Conservation (phyloP, 2,888 invertebrate species). For the Oscheius onirici region DNA sequence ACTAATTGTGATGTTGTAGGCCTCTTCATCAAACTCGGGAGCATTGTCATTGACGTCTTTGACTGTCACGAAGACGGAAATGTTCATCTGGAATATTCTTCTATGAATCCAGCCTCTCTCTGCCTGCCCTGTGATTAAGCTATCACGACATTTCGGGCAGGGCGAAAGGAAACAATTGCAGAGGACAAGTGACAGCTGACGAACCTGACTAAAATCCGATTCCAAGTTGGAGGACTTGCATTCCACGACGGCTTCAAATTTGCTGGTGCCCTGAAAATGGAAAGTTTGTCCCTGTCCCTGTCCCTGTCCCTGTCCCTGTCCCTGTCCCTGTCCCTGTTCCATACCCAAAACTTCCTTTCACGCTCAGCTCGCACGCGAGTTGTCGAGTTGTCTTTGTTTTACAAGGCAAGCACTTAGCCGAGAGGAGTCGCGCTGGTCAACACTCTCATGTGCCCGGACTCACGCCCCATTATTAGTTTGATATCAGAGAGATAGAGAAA, state of each 20-base stretch:
- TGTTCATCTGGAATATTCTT: slow-evolving; percentile 69
- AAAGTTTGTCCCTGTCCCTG: background rate
- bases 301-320: no score
- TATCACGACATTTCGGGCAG: background rate
- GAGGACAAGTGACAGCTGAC: background rate
- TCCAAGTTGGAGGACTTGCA: slow-evolving; percentile 53
- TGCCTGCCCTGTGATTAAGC: background rate
- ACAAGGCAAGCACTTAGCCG: slow-evolving; percentile 54
- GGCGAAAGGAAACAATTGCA: background rate
- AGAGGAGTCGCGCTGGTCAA: slow-evolving; percentile 19
- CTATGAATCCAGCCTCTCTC: no score
- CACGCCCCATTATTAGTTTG: slow-evolving; percentile 28
- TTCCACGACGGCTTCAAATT: slow-evolving; percentile 60
- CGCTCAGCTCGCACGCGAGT: background rate
- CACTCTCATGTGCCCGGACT: slow-evolving; percentile 27
- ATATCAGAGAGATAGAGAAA: slow-evolving; percentile 38
- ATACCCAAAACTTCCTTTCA: background rate
- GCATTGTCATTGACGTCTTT: slow-evolving; percentile 71
- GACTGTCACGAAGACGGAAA: slow-evolving; percentile 66
- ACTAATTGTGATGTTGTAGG: slow-evolving; percentile 61
- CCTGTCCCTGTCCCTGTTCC: background rate
- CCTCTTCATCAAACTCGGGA: slow-evolving; percentile 62
- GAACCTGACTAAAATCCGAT: slow-evolving; percentile 59
- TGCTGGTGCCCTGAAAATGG: slow-evolving; percentile 52
- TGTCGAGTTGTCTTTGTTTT: slow-evolving; percentile 45